phyloP scores from a whole-genome alignment of 2,113 vertebrate species.

The Triplophysa rosa region DNA sequence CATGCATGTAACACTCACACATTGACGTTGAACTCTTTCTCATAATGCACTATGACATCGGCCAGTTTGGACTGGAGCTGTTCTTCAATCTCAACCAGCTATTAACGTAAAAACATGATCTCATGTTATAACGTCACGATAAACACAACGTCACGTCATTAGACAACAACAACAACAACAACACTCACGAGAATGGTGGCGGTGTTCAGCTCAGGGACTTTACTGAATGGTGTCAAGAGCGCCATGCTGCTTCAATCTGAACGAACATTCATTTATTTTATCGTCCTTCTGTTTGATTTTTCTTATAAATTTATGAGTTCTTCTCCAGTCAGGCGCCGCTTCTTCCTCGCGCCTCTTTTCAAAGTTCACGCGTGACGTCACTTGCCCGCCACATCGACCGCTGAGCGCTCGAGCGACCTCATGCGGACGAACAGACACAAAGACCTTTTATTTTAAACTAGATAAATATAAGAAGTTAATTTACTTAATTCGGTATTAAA shows the following conservation, averaged over 20 bases:
- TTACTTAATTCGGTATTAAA: no score
- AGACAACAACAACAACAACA: background rate
- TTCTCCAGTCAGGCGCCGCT: background rate
- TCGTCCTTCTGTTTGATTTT: no score
- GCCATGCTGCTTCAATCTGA: constrained; percentile 56
- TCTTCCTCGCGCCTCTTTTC: constrained; percentile 44
- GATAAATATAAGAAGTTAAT: no score
- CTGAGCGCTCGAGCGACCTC: background rate
- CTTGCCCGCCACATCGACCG: background rate
- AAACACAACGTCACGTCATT: background rate
- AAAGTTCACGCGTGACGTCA: constrained; percentile 35
- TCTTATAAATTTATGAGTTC: no score
- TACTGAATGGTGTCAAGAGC: constrained; percentile 68
- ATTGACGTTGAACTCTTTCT: constrained; percentile 63
- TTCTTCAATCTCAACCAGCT: constrained; percentile 76
- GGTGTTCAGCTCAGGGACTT: constrained; percentile 66
- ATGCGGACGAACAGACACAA: background rate
- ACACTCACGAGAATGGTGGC: constrained; percentile 74
- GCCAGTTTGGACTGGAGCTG: constrained; percentile 72
- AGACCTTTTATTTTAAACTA: no score
- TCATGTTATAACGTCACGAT: background rate
- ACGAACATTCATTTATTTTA: background rate
- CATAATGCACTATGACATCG: constrained; percentile 62
- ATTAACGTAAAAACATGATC: constrained; percentile 34
- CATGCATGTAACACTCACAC: constrained; percentile 66